These are phyloP conservation scores for Zhuqinia jingwanae DNA, from an alignment of 2,888 invertebrate genomes.

Conservation along the genomic window DNA sequence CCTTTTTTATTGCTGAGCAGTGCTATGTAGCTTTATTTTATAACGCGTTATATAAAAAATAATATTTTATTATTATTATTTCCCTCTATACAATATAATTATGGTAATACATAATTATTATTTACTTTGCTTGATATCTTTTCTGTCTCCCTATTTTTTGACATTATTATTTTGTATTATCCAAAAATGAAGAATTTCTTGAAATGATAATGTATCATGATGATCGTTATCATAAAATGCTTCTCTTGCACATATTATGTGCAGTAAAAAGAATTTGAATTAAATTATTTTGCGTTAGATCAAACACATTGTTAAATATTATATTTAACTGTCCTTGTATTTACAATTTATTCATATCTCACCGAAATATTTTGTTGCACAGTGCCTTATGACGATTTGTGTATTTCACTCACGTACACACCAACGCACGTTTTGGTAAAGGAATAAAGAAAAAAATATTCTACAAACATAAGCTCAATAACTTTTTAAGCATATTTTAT, in stretches of 20 bases:
- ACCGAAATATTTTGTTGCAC: background rate
- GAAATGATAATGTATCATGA: too few species aligned
- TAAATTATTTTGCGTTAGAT: too few species aligned
- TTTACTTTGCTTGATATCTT: background rate
- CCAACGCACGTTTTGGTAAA: background rate
- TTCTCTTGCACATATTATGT: too few species aligned
- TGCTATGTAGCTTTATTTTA: constrained; percentile 15
- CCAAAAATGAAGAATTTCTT: too few species aligned
- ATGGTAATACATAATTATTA: background rate
- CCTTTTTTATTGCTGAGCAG: background rate
- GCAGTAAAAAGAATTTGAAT: too few species aligned
- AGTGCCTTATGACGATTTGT: background rate
- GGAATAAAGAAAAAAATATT: background rate
- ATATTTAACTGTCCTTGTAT: too few species aligned
- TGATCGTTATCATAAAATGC: too few species aligned
- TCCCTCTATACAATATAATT: too few species aligned
- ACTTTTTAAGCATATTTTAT: background rate
- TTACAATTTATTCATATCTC: too few species aligned
- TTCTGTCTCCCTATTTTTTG: background rate
- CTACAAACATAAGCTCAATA: background rate
- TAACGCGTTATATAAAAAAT: constrained; percentile 6
- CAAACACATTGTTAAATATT: too few species aligned
- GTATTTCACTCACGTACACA: background rate
- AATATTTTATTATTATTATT: constrained; percentile 21
- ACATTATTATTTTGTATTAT: background rate